phyloP scores from a whole-genome alignment of 2,888 invertebrate species.

The Conchocele bisecta region DNA sequence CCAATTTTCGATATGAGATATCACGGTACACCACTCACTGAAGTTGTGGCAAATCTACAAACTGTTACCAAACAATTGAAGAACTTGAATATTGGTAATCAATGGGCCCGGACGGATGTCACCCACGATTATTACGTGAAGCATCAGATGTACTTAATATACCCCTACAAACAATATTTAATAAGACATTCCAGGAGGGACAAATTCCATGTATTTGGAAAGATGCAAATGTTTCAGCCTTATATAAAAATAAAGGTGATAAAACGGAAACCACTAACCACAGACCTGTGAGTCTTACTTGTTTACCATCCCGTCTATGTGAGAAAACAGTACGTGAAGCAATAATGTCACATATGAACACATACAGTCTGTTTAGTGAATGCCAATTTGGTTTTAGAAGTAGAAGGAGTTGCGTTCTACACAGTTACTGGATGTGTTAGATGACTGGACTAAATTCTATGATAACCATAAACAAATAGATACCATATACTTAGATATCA shows the following conservation, averaged over 20 bases:
- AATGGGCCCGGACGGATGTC: slow-evolving; percentile 1
- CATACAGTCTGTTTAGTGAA: slow-evolving; percentile 8
- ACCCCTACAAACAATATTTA: slow-evolving; percentile 3
- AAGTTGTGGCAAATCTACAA: not conserved
- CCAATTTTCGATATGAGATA: slow-evolving; percentile 2
- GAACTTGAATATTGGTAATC: not conserved
- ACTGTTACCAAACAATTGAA: not conserved
- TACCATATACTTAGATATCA: slow-evolving; percentile 5
- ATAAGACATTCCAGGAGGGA: slow-evolving; percentile 8
- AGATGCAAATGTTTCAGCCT: slow-evolving; percentile 9
- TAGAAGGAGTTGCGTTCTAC: slow-evolving; percentile 1
- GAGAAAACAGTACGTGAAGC: slow-evolving; percentile 1
- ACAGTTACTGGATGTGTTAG: slow-evolving; percentile 10
- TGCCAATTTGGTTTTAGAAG: slow-evolving; percentile 17
- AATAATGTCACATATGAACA: slow-evolving; percentile 11
- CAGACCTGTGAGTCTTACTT: slow-evolving; percentile 3
- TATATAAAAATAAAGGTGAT: slow-evolving; percentile 16
- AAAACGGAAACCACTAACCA: slow-evolving; percentile 7
- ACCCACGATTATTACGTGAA: slow-evolving; percentile 1
- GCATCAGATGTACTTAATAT: not conserved
- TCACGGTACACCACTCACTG: not conserved
- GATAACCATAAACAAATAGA: slow-evolving; percentile 7
- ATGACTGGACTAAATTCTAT: slow-evolving; percentile 1
- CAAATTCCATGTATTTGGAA: slow-evolving; percentile 4
- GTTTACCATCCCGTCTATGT: not conserved